Conservation (phyloP, 2,797 vertebrate genomes). For the Peromyscus nudipes region DNA sequence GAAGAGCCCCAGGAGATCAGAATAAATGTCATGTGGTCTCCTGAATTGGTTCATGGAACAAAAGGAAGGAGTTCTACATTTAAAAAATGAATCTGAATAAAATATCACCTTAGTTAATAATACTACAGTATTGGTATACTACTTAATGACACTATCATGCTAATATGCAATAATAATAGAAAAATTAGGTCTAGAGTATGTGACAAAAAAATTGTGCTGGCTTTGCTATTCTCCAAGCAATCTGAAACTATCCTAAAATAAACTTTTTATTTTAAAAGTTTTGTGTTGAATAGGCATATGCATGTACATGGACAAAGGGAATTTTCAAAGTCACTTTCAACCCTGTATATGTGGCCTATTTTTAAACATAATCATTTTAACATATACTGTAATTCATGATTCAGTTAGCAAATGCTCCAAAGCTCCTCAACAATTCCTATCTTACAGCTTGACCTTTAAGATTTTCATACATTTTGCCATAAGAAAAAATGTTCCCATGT, state of each 20-base stretch:
- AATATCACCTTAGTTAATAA: constrained; percentile 17
- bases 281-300: background rate
- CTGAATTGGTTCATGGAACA: background rate
- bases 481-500: constrained; percentile 77
- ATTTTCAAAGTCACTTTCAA: constrained; percentile 80
- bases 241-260: constrained; percentile 37
- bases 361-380: constrained; percentile 80
- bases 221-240: constrained; percentile 33
- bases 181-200: background rate
- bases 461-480: constrained; percentile 80
- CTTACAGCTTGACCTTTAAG: constrained; percentile 84
- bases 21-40: background rate
- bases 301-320: background rate
- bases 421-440: constrained; percentile 80
- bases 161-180: constrained; percentile 3
- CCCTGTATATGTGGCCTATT: constrained; percentile 69
- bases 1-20: background rate
- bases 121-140: background rate
- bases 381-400: constrained; percentile 79
- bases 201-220: background rate
- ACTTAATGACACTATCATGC: background rate
- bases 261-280: constrained; percentile 22
- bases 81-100: constrained; percentile 14
- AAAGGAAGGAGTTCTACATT: background rate
- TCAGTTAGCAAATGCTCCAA: constrained; percentile 83